These are phyloP conservation scores for Elephantulus edwardii DNA, from an alignment of 2,113 vertebrate genomes.

Conservation along the genomic window DNA sequence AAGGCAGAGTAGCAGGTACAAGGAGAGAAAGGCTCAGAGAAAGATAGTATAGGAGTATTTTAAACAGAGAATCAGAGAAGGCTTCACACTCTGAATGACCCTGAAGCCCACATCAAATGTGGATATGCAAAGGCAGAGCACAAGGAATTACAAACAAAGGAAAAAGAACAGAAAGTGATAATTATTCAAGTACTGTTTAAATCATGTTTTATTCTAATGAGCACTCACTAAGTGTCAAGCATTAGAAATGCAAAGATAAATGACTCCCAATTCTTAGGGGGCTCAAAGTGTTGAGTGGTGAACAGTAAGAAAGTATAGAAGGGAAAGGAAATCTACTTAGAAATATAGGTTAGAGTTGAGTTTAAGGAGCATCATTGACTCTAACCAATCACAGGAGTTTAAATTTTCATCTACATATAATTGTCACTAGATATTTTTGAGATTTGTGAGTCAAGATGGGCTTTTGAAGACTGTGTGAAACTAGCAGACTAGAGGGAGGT, in stretches of 20 bases:
- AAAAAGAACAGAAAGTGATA: not conserved
- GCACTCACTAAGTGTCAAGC: not conserved
- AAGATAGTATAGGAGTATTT: not conserved
- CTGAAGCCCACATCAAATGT: not conserved
- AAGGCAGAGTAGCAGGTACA: not conserved
- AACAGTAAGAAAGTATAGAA: not conserved
- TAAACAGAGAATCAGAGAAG: not conserved
- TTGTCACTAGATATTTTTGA: not conserved
- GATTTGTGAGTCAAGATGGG: not conserved
- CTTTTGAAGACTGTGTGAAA: conserved; percentile 22
- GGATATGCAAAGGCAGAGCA: not conserved
- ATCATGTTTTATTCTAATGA: not conserved
- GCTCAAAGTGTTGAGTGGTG: not conserved
- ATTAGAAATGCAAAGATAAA: not conserved
- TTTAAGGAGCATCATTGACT: not conserved
- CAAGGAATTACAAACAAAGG: not conserved
- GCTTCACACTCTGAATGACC: not conserved
- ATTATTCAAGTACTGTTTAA: not conserved
- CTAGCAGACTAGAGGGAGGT: conserved; percentile 7
- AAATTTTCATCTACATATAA: conserved; percentile 26
- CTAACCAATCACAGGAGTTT: not conserved
- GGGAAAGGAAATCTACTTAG: not conserved
- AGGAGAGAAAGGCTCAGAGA: not conserved
- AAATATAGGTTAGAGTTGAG: not conserved
- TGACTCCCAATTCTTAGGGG: not conserved